Evolutionary conservation across 2,113 vertebrate species (phyloP).

Genomic region (Suncus etruscus): DNA sequence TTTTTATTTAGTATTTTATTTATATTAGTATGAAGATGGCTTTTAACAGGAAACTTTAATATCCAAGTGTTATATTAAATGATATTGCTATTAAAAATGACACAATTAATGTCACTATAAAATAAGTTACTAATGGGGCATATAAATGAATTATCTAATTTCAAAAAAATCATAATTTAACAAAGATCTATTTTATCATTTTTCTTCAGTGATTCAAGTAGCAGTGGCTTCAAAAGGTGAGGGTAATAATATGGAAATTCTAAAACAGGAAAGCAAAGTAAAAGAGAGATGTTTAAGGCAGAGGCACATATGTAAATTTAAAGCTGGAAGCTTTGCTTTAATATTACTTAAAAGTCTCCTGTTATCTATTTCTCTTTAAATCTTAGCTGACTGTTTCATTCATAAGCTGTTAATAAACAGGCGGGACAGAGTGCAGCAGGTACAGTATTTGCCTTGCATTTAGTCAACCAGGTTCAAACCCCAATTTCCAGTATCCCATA

Average conservation of each 20-base stretch:
- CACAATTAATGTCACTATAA: constrained; percentile 5
- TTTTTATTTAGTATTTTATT: not conserved
- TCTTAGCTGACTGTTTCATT: not conserved
- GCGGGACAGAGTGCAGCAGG: too few relatives aligned
- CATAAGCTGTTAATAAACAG: too few relatives aligned
- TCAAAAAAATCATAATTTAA: constrained; percentile 31
- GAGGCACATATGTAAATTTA: not conserved
- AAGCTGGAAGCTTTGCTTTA: not conserved
- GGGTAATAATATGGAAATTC: not conserved
- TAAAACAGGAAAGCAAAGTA: constrained; percentile 41
- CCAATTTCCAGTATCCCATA: too few relatives aligned
- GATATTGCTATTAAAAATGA: constrained; percentile 44
- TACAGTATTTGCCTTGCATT: too few relatives aligned
- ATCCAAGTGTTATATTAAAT: constrained; percentile 28
- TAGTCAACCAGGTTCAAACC: too few relatives aligned
- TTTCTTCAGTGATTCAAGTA: not conserved
- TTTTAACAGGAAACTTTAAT: not conserved
- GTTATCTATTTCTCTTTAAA: not conserved
- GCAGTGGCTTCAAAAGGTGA: constrained; percentile 14
- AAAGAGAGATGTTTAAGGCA: not conserved
- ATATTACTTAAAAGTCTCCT: not conserved
- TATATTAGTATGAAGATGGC: constrained; percentile 69
- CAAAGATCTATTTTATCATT: not conserved
- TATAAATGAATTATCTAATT: constrained; percentile 19
- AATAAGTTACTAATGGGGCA: constrained; percentile 30